Base-by-base conservation (phyloP, 2,888 invertebrate genomes). In the Drosophila conformis region DNA sequence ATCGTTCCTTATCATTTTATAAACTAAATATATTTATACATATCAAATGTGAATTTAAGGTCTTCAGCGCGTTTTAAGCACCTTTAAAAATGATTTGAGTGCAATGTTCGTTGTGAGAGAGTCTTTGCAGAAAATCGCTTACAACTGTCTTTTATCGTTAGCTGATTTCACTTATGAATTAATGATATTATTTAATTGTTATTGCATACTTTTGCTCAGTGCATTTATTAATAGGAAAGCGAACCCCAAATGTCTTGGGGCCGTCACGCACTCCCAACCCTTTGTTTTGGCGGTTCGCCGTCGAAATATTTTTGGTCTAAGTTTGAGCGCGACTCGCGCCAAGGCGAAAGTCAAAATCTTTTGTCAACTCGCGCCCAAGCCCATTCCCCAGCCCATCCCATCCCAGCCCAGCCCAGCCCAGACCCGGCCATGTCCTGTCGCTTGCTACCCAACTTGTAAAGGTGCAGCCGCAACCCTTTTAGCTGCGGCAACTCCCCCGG, bases 281-380 rank as follows among this genome's bases (percentile, higher is more conserved):
- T 38, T 21, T 54, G n/a, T 18, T 56, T 64, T 64, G 54, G 77
- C 68, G 64, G 73, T 64, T 68, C 38, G 69, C 62, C 48, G 76
- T 67, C 80, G 78, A 87, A 83, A 92, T 92, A 91, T 91, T 90
- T 91, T 80, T 82, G 92, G 87, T 91, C 85, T 74, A 89, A 90
- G 87, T 87, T 88, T 79, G 18, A 76, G 46, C 84, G 87, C 80
- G 87, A 82, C 75, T 83, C 83, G 75, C 75, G 76, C 73, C 66
- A 68, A 74, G 64, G 67, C 71, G 78, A 80, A 86, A 86, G 87
- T 81, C 83, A 81, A 90, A 89, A 84, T 84, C 89, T 91, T 82
- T 82, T 89, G 91, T 91, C 91, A 90, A 91, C 85, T 76, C 67
- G 68, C 69, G 56, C 36, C 29, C 18, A 25, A 18, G 25, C 21